phyloP scores from a whole-genome alignment of 2,888 invertebrate genomes.

The Eumerus sabulonum region DNA sequence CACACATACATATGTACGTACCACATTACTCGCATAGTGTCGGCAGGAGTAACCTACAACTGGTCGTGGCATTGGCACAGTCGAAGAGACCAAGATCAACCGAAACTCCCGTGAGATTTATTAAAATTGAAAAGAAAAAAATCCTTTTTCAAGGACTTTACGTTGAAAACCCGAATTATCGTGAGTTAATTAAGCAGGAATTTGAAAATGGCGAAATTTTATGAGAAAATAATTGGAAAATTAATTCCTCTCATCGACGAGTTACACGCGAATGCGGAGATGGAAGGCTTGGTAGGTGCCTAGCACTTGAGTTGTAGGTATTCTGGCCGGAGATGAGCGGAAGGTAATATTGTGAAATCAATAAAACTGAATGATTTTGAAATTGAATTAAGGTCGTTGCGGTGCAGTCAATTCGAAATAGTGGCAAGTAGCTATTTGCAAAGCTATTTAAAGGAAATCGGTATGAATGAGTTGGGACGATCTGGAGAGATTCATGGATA shows the following conservation, averaged over 20 bases:
- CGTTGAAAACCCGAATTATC: slow-evolving; percentile 64
- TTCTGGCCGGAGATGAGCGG: neutral
- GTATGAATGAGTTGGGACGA: too few relatives aligned
- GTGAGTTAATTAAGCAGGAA: slow-evolving; percentile 66
- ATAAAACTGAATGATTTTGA: slow-evolving; percentile 15
- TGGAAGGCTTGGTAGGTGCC: slow-evolving; percentile 17
- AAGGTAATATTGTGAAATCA: slow-evolving; percentile 30
- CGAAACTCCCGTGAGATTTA: slow-evolving; percentile 31
- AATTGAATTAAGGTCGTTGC: slow-evolving; percentile 24
- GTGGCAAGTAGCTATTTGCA: slow-evolving; percentile 17
- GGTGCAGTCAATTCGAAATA: slow-evolving; percentile 28
- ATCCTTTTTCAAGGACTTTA: slow-evolving; percentile 64
- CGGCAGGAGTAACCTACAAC: too few relatives aligned
- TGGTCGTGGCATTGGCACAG: too few relatives aligned
- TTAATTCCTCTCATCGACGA: slow-evolving; percentile 41
- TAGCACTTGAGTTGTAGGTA: neutral
- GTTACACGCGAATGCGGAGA: neutral
- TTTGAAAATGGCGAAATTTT: slow-evolving; percentile 57
- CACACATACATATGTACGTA: too few relatives aligned
- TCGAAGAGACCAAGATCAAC: too few relatives aligned
- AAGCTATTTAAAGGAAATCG: too few relatives aligned
- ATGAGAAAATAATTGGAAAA: slow-evolving; percentile 60
- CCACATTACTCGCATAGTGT: too few relatives aligned
- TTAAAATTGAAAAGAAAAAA: slow-evolving; percentile 61
- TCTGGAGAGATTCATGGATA: too few relatives aligned